These are phyloP conservation scores for Crocuta crocuta DNA, from an alignment of 2,113 vertebrate species.

Conservation along the genomic window DNA sequence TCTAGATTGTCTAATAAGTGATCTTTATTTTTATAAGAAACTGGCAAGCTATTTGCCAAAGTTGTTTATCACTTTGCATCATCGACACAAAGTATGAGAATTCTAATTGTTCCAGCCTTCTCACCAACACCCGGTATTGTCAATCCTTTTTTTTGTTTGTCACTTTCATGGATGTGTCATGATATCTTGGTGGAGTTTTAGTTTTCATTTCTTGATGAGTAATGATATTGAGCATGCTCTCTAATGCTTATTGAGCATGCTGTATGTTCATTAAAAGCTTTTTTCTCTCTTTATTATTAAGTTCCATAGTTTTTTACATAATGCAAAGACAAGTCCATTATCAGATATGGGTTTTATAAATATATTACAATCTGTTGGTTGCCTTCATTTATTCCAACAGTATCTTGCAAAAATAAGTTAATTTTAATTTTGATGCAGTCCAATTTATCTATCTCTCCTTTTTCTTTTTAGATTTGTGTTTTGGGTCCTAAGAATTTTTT, in stretches of 20 bases:
- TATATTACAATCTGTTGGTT: background rate
- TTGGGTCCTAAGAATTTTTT: background rate
- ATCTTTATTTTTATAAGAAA: background rate
- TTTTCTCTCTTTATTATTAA: background rate
- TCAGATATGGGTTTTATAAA: background rate
- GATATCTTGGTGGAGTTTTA: background rate
- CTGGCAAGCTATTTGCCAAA: background rate
- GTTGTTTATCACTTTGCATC: background rate
- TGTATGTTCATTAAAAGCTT: background rate
- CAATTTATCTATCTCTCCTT: background rate
- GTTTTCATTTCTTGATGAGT: background rate
- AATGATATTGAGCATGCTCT: background rate
- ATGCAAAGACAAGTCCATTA: background rate
- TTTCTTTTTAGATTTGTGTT: background rate
- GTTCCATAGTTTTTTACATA: background rate
- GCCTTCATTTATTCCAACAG: background rate
- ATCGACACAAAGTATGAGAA: background rate
- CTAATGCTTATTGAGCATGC: background rate
- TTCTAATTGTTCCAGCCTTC: background rate
- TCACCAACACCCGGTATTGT: background rate
- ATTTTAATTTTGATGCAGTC: background rate
- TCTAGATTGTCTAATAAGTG: background rate
- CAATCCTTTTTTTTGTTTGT: background rate
- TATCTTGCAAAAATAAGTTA: background rate
- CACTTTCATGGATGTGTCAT: background rate